Evolutionary conservation across 2,113 vertebrate species (phyloP).

Genomic region (Proteles cristata): DNA sequence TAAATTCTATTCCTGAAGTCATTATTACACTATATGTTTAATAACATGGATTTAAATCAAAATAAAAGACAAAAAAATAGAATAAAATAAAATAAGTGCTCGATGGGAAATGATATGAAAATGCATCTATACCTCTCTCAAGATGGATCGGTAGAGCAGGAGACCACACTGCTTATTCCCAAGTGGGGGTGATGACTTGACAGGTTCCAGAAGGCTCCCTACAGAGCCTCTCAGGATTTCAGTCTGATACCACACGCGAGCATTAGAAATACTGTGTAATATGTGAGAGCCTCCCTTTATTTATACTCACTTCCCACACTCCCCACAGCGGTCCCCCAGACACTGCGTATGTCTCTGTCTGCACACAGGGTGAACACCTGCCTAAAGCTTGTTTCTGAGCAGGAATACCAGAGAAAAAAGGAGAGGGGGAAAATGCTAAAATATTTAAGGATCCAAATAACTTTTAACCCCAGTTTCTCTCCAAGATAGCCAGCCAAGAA

Average conservation of each 20-base stretch:
- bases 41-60: too few relatives aligned
- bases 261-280: background rate
- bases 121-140: background rate
- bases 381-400: background rate
- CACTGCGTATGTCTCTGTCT: background rate
- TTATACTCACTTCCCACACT: too few relatives aligned
- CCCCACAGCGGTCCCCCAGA: background rate
- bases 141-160: background rate
- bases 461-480: background rate
- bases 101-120: background rate
- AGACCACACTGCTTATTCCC: background rate
- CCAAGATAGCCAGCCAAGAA: background rate
- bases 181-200: background rate
- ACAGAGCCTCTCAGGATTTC: background rate
- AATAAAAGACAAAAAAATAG: too few relatives aligned
- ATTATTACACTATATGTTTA: too few relatives aligned
- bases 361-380: background rate
- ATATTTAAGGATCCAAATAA: background rate
- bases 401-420: background rate
- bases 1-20: too few relatives aligned
- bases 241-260: accelerated
- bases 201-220: background rate
- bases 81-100: too few relatives aligned
- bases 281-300: background rate
- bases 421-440: background rate